Conservation (phyloP, 2,888 invertebrate genomes). For the Arenicola marina region DNA sequence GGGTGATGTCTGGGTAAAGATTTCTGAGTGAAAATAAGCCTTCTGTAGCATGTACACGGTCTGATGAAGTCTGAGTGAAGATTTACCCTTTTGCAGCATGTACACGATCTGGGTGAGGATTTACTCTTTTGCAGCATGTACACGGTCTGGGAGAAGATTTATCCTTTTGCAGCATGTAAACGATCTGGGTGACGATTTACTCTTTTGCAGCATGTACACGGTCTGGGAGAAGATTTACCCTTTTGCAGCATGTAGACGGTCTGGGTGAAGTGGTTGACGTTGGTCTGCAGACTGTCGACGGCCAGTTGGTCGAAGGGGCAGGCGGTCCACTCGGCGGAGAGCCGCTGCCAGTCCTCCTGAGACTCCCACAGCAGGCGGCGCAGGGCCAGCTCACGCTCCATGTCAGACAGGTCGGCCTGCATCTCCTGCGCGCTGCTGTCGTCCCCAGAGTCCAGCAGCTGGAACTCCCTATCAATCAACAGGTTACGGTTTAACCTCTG, state of each 20-base stretch:
- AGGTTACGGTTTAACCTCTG: background rate
- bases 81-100: too few relatives aligned
- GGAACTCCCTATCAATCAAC: constrained; percentile 39
- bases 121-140: too few relatives aligned
- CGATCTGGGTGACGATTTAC: too few relatives aligned
- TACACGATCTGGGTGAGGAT: too few relatives aligned
- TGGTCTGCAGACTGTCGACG: constrained; percentile 59
- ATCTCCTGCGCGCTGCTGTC: constrained; percentile 51
- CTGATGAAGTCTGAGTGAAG: too few relatives aligned
- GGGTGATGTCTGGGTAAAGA: too few relatives aligned
- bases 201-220: too few relatives aligned
- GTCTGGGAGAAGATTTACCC: too few relatives aligned
- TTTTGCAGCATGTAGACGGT: constrained; percentile 62
- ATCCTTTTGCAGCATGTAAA: constrained; percentile 62
- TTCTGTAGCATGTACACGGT: too few relatives aligned
- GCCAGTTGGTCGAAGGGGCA: constrained; percentile 55
- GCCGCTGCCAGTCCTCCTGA: constrained; percentile 55
- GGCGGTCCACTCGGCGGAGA: constrained; percentile 56
- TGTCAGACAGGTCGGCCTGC: constrained; percentile 56
- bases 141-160: too few relatives aligned
- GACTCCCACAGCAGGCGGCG: constrained; percentile 59
- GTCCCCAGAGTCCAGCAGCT: constrained; percentile 41
- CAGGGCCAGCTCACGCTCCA: constrained; percentile 58
- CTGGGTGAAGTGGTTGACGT: constrained; percentile 59
- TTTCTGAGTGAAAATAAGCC: too few relatives aligned